Evolutionary conservation across 1,140 invertebrate genomes (phyloP).

Genomic region (Drosophila pectinifera): DNA sequence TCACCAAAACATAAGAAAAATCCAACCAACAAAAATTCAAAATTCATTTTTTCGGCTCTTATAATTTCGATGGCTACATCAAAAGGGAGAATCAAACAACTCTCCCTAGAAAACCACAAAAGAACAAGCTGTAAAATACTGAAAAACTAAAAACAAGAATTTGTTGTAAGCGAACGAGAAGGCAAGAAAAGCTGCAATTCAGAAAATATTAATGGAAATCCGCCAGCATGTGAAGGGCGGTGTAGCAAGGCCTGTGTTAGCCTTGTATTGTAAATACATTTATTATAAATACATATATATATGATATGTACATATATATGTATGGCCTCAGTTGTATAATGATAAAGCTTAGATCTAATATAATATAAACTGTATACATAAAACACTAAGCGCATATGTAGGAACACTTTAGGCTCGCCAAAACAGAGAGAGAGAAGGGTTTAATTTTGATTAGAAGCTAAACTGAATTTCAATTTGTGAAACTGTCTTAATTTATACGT

Average conservation of each 20-base stretch:
- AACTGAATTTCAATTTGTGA: slow-evolving; percentile 36
- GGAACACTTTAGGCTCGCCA: slow-evolving; percentile 73
- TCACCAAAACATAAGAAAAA: slow-evolving; percentile 21
- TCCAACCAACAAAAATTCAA: slow-evolving; percentile 59
- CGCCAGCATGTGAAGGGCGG: slow-evolving; percentile 18
- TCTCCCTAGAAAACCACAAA: slow-evolving; percentile 9
- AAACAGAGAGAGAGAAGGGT: slow-evolving; percentile 49
- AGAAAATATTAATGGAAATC: slow-evolving; percentile 30
- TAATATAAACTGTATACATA: slow-evolving; percentile 33
- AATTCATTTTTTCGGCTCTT: slow-evolving; percentile 81
- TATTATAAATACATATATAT: slow-evolving; percentile 49
- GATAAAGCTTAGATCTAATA: slow-evolving; percentile 48
- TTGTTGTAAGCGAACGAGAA: slow-evolving; percentile 66
- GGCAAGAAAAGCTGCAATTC: slow-evolving; percentile 38
- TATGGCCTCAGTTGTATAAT: slow-evolving; percentile 48
- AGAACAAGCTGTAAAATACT: slow-evolving; percentile 56
- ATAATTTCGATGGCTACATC: slow-evolving; percentile 51
- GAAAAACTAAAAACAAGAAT: slow-evolving; percentile 31
- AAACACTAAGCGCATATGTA: slow-evolving; percentile 75
- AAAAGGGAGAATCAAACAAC: slow-evolving; percentile 28
- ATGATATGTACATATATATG: no score
- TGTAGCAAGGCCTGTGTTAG: slow-evolving; percentile 22
- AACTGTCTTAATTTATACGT: slow-evolving; percentile 35
- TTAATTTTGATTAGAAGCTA: slow-evolving; percentile 44
- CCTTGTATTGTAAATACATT: slow-evolving; percentile 65